Percentiles rank a stretch among this genome's conserved stretches.
Evolutionary conservation across 2,113 vertebrate species (phyloP).

Genomic region (Gymnobelideus leadbeateri): DNA sequence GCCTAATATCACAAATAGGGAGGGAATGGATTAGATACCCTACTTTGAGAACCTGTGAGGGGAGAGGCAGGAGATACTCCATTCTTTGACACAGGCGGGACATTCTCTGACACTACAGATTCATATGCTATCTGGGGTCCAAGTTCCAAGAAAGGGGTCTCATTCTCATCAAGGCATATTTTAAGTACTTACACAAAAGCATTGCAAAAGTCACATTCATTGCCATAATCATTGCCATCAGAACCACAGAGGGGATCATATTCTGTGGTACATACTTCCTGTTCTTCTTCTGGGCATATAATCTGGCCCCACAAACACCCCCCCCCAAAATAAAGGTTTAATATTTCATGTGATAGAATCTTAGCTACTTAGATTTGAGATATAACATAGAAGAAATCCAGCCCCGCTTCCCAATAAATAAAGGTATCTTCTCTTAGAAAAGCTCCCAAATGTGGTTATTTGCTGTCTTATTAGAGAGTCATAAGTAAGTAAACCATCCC

Average conservation of each 20-base stretch:
- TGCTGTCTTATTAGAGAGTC: no score
- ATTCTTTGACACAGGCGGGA: background rate
- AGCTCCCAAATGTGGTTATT: background rate
- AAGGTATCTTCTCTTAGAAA: background rate
- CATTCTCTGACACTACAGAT: background rate
- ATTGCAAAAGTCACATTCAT: constrained; percentile 80
- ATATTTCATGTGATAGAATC: background rate
- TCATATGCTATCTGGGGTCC: background rate
- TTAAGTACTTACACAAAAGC: constrained; percentile 73
- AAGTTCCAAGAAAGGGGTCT: background rate
- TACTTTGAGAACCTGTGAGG: background rate
- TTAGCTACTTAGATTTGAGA: background rate
- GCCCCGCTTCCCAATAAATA: background rate
- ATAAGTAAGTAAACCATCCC: no score
- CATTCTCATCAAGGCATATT: background rate
- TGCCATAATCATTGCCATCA: constrained; percentile 75
- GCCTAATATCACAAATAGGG: background rate
- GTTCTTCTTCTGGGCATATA: background rate
- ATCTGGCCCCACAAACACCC: background rate
- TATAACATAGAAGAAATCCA: background rate
- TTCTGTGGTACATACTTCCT: fast-evolving
- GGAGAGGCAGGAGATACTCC: background rate
- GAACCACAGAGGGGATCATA: constrained; percentile 74
- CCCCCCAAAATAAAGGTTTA: background rate
- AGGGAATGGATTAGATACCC: background rate